These are phyloP conservation scores for Hypanus sabinus DNA, from an alignment of 2,113 vertebrate genomes.

Conservation along the genomic window DNA sequence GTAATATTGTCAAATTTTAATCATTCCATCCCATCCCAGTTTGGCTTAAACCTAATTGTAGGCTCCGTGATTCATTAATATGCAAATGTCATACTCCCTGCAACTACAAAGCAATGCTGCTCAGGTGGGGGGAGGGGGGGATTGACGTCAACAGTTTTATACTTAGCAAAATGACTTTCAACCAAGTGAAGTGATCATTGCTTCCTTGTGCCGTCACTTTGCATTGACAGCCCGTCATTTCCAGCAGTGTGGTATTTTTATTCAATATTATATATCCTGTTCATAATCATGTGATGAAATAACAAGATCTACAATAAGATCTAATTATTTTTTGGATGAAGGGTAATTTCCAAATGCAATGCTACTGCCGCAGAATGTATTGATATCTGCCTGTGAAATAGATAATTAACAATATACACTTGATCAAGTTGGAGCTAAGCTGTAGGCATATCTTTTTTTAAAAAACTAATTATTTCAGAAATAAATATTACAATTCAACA, in stretches of 20 bases:
- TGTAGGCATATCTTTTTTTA: neutral
- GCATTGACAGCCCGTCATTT: neutral
- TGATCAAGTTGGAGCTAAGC: neutral
- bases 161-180: conserved; percentile 21
- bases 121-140: neutral
- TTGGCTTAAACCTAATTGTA: neutral
- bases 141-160: neutral
- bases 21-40: neutral
- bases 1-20: neutral
- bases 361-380: neutral
- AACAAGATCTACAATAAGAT: neutral
- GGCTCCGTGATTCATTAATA: neutral
- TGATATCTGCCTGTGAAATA: neutral
- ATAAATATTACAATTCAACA: neutral
- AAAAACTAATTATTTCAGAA: neutral
- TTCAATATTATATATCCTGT: neutral
- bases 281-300: too few relatives aligned
- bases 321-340: neutral
- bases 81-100: conserved; percentile 1
- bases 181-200: conserved; percentile 1
- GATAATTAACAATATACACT: neutral
- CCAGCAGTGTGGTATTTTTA: neutral
- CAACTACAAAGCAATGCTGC: neutral
- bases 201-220: conserved; percentile 1
- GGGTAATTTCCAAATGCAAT: neutral